Base-by-base conservation (phyloP, 2,797 vertebrate genomes). In the Hybognathus amarus region DNA sequence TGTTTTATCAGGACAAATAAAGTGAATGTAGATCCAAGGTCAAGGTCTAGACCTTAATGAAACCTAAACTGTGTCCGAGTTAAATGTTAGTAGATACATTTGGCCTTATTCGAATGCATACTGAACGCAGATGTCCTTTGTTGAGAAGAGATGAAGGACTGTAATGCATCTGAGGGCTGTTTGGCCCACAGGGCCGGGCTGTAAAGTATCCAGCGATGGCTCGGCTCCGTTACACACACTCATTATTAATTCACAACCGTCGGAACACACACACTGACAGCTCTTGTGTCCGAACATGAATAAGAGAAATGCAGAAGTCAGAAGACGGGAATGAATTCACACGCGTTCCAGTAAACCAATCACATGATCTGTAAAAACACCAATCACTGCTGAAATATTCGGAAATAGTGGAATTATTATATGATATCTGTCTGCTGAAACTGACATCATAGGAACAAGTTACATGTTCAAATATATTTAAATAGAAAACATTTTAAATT, bases 201-300 rank as follows among this genome's bases (percentile, higher is more conserved):
- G 94, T 92, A 93, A 95, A 87, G 83, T 89, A 93, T 91, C 92
- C 92, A 89, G 90, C 82, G 52, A 85, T 24, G 73, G 63, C 80
- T 85, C 78, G 61, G 90, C 91, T 91, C 91, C 2, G 91, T 94
- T 93, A 93, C 91, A 87, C 83, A 90, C 89, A 80, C 92, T 94
- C 93, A 94, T 95, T 92, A 95, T 91, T 95, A 94, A 95, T 95
- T 94, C 90, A 94, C 88, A 90, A 91, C 88, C 85, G 90, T 88
- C 63, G 88, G 90, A 94, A 94, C 94, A 94, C 89, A 90, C 84
- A 87, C 89, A 90, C 89, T 92, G 92, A 94, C 93, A 94, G 94
- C 93, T 95, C 93, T 87, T 89, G 90, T 95, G 93, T 94, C 93
- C 38, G 42, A 6, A 68, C 93, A 94, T 94, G 85, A 94, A 93